Evolutionary conservation across 2,888 invertebrate species (phyloP).

Genomic region (Diplazon laetatorius): DNA sequence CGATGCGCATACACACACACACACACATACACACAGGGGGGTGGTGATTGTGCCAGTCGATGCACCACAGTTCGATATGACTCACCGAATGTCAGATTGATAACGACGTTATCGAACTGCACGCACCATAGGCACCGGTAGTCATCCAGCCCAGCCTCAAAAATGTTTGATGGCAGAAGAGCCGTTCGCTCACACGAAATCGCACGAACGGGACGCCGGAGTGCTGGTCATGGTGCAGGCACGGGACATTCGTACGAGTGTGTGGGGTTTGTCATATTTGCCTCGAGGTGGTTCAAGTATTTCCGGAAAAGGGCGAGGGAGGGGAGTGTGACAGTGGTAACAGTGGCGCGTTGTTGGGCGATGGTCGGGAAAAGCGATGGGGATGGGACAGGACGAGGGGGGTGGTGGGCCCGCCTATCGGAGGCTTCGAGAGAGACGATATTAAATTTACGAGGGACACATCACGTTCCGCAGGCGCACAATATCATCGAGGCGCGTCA

Average conservation of each 20-base stretch:
- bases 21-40: no score
- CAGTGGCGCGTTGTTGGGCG: constrained; percentile 8
- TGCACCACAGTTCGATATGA: constrained; percentile 51
- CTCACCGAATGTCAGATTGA: constrained; percentile 59
- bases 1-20: no score
- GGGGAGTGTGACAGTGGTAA: constrained; percentile 3
- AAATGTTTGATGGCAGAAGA: constrained; percentile 5
- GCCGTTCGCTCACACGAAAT: constrained; percentile 17
- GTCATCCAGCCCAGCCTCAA: constrained; percentile 11
- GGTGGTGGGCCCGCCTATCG: constrained; percentile 23
- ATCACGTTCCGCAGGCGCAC: constrained; percentile 52
- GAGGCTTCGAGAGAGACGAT: constrained; percentile 59
- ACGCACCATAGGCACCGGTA: constrained; percentile 42
- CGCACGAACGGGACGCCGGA: background rate
- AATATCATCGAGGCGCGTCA: constrained; percentile 61
- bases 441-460: constrained; percentile 64
- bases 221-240: background rate
- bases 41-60: constrained; percentile 27
- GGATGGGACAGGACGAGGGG: constrained; percentile 7
- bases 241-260: constrained; percentile 13
- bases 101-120: constrained; percentile 60
- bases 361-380: constrained; percentile 21
- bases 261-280: constrained; percentile 53
- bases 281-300: constrained; percentile 51
- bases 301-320: constrained; percentile 19